A percentile compares a stretch with the other conserved stretches of the same genome.
phyloP scores from a whole-genome alignment of 2,888 invertebrate species.

The Timema cristinae region DNA sequence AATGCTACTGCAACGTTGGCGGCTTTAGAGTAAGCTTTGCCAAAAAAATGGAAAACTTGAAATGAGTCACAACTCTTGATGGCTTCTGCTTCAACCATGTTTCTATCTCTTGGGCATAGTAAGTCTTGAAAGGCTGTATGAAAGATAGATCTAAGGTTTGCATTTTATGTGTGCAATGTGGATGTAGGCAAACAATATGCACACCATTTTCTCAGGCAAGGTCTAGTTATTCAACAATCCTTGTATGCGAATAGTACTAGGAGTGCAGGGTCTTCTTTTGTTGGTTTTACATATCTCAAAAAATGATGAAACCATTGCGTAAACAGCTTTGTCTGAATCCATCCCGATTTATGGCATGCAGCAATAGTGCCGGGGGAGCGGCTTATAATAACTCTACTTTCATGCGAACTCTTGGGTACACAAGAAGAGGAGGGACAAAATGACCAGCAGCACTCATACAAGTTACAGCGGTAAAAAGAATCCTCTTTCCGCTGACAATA shows the following conservation, averaged over 20 bases:
- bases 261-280: constrained; percentile 34
- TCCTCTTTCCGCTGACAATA: constrained; percentile 31
- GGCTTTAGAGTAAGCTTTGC: constrained; percentile 10
- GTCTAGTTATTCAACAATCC: constrained; percentile 20
- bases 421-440: background rate
- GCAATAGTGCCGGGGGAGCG: constrained; percentile 36
- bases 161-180: constrained; percentile 12
- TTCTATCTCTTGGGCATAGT: background rate
- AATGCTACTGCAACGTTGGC: background rate
- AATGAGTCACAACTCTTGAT: background rate
- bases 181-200: constrained; percentile 12
- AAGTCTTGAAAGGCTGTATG: constrained; percentile 3
- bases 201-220: constrained; percentile 1
- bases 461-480: constrained; percentile 36
- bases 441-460: constrained; percentile 23
- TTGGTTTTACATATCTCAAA: constrained; percentile 33
- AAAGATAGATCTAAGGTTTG: background rate
- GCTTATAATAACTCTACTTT: constrained; percentile 32
- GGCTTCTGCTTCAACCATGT: constrained; percentile 9
- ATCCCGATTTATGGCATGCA: constrained; percentile 37
- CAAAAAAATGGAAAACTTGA: background rate
- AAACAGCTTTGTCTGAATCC: constrained; percentile 39
- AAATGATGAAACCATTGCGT: constrained; percentile 37
- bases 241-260: constrained; percentile 30
- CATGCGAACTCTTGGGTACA: constrained; percentile 6